A percentile compares a stretch with the other conserved stretches of the same genome.
These are phyloP conservation scores for Chromoteleia sp. DNA, from an alignment of 2,888 invertebrate genomes.

Conservation along the genomic window DNA sequence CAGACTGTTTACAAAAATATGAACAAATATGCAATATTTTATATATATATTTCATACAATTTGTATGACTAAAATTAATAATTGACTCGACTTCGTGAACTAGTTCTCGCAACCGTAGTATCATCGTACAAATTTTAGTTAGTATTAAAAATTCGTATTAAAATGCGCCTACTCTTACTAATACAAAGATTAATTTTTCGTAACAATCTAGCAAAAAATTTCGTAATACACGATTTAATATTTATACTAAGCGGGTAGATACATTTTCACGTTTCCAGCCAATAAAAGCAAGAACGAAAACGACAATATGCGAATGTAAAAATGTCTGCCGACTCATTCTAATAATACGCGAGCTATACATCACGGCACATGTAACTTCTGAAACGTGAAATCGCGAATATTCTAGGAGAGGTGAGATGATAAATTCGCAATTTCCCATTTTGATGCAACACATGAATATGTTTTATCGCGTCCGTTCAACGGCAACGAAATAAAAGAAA, in stretches of 20 bases:
- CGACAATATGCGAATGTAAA: constrained; percentile 30
- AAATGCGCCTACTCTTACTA: too few species aligned
- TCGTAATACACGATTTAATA: background rate
- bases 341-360: constrained; percentile 49
- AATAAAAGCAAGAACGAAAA: constrained; percentile 29
- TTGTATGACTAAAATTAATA: too few species aligned
- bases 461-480: constrained; percentile 60
- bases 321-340: constrained; percentile 35
- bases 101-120: too few species aligned
- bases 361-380: constrained; percentile 47
- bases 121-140: too few species aligned
- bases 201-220: constrained; percentile 2
- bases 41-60: too few species aligned
- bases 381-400: constrained; percentile 58
- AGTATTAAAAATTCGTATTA: too few species aligned
- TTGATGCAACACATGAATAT: constrained; percentile 62
- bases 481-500: constrained; percentile 52
- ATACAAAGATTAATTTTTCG: too few species aligned
- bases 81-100: too few species aligned
- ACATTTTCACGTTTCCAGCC: constrained; percentile 16
- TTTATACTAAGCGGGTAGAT: constrained; percentile 31
- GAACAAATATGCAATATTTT: too few species aligned
- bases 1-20: too few species aligned
- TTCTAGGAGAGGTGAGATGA: constrained; percentile 50
- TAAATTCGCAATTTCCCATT: constrained; percentile 66